These are phyloP conservation scores for Physocephala rufipes DNA, from an alignment of 2,888 invertebrate species.

Conservation along the genomic window DNA sequence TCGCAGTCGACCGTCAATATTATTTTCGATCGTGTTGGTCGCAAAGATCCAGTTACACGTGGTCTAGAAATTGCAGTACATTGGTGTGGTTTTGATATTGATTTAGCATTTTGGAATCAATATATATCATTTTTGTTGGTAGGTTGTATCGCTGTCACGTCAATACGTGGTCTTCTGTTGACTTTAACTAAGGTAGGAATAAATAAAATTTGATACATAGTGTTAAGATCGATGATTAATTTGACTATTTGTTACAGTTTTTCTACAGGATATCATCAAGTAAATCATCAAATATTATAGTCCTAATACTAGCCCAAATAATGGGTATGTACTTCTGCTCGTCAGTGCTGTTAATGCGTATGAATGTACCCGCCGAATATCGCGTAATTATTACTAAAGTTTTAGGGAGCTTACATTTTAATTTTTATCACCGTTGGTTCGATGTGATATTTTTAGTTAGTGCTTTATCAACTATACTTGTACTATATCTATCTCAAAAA, in stretches of 20 bases:
- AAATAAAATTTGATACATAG: not conserved
- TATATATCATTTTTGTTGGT: slow-evolving; percentile 97
- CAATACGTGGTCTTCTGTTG: slow-evolving; percentile 92
- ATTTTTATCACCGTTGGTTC: slow-evolving; percentile 99
- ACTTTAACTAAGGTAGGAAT: slow-evolving; percentile 90
- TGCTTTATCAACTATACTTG: slow-evolving; percentile 93
- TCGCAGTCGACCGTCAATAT: slow-evolving; percentile 95
- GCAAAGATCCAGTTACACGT: slow-evolving; percentile 96
- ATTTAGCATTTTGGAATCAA: slow-evolving; percentile 99
- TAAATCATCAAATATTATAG: slow-evolving; percentile 98
- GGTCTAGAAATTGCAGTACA: slow-evolving; percentile 96
- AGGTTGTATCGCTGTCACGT: slow-evolving; percentile 97
- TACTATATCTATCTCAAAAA: slow-evolving; percentile 95
- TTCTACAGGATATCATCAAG: slow-evolving; percentile 99
- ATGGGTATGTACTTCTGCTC: slow-evolving; percentile 99
- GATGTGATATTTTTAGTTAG: slow-evolving; percentile 98
- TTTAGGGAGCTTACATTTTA: slow-evolving; percentile 95
- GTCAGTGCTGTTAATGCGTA: slow-evolving; percentile 94
- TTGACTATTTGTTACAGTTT: slow-evolving; percentile 74
- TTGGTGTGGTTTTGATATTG: slow-evolving; percentile 95
- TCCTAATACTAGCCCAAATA: slow-evolving; percentile 94
- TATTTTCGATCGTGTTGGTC: slow-evolving; percentile 97
- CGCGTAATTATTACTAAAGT: slow-evolving; percentile 87
- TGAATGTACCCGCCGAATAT: slow-evolving; percentile 99
- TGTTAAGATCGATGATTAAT: not conserved